These are phyloP conservation scores for Orbicella faveolata DNA, from an alignment of 64 coral and sea anemone genomes.

Conservation along the genomic window DNA sequence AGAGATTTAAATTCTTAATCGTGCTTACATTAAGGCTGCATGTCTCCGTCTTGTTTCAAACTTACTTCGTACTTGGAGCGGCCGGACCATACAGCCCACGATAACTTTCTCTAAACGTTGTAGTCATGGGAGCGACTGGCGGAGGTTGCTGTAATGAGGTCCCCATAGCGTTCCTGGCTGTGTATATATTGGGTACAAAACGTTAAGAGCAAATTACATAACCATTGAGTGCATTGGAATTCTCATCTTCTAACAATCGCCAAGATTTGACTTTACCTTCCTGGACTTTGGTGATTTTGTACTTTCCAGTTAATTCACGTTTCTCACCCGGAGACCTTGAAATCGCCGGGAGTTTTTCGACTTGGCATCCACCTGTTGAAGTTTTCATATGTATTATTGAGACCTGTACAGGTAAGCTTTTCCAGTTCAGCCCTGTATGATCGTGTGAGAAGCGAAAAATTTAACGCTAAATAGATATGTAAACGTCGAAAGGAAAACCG, in stretches of 20 bases:
- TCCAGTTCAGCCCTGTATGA: too few relatives aligned
- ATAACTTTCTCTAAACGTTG: slow-evolving; percentile 44
- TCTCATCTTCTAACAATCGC: background rate
- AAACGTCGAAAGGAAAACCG: too few relatives aligned
- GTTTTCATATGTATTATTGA: background rate
- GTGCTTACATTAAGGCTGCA: too few relatives aligned
- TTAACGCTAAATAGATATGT: too few relatives aligned
- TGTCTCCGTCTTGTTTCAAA: background rate
- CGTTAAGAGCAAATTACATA: background rate
- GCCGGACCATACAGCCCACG: slow-evolving; percentile 11
- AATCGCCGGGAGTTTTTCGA: background rate
- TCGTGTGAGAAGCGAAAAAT: too few relatives aligned
- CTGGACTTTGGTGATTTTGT: background rate
- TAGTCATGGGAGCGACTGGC: slow-evolving; percentile 47
- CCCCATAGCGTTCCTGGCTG: background rate
- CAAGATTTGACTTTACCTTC: background rate
- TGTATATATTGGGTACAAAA: background rate
- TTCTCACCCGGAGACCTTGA: background rate
- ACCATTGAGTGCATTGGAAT: background rate
- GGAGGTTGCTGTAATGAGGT: background rate
- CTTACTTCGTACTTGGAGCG: slow-evolving; percentile 28
- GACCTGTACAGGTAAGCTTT: background rate
- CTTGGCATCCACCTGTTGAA: background rate
- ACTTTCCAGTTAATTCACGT: background rate
- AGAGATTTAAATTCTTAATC: too few relatives aligned